Conservation (phyloP, 1,140 invertebrate species). For the Papilio machaon region DNA sequence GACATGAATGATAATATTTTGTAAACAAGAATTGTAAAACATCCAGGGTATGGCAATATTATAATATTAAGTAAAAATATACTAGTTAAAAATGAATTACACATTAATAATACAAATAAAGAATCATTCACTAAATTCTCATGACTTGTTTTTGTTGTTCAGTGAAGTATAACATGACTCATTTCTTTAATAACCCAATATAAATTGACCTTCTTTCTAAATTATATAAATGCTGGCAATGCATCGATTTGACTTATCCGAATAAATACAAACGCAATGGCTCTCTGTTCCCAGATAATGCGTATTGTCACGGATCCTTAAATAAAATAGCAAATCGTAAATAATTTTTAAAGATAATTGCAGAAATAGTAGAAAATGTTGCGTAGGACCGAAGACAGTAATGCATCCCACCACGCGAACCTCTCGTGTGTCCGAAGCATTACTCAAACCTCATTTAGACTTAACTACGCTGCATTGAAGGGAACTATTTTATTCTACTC, state of each 20-base stretch:
- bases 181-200: too few relatives aligned
- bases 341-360: conserved; percentile 53
- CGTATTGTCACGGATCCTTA: conserved; percentile 6
- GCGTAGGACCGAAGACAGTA: conserved; percentile 56
- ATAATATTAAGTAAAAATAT: not conserved
- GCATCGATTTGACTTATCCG: not conserved
- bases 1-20: conserved; percentile 4
- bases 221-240: not conserved
- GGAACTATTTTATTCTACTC: conserved; percentile 76
- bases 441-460: conserved; percentile 80
- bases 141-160: not conserved
- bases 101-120: too few relatives aligned
- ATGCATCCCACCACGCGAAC: conserved; percentile 69
- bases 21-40: not conserved
- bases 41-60: not conserved
- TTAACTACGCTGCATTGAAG: conserved; percentile 77
- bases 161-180: too few relatives aligned
- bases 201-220: not conserved
- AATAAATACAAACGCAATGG: not conserved
- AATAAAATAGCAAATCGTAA: conserved; percentile 38
- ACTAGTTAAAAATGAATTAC: not conserved
- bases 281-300: not conserved
- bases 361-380: conserved; percentile 46
- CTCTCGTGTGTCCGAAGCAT: conserved; percentile 70
- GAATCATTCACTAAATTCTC: not conserved